phyloP scores from a whole-genome alignment of 2,797 vertebrate genomes.

The Sebastes umbrosus region DNA sequence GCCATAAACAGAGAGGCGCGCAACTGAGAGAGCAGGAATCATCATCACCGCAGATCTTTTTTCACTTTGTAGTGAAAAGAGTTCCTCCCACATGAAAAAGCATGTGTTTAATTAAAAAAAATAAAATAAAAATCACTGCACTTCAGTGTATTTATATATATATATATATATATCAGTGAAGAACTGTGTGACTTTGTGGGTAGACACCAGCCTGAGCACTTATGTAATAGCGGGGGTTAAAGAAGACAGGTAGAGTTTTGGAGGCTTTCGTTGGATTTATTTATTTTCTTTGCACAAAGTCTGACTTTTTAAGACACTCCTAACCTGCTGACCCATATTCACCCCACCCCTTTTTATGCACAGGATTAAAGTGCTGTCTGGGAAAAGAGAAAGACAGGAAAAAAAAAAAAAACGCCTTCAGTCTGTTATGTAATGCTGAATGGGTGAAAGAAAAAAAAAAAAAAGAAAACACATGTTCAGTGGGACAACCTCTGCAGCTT shows the following conservation, averaged over 20 bases:
- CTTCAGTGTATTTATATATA: slow-evolving; percentile 10
- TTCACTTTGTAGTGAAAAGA: slow-evolving; percentile 13
- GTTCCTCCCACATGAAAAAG: background rate
- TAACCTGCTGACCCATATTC: slow-evolving; percentile 87
- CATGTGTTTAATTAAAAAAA: background rate
- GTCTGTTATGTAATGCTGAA: slow-evolving; percentile 86
- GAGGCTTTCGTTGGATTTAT: slow-evolving; percentile 70
- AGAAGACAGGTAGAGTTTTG: slow-evolving; percentile 74
- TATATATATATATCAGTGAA: background rate
- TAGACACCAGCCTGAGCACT: slow-evolving; percentile 73
- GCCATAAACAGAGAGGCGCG: slow-evolving; percentile 91
- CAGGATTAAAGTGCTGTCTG: slow-evolving; percentile 81
- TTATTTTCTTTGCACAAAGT: slow-evolving; percentile 59
- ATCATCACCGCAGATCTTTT: slow-evolving; percentile 42
- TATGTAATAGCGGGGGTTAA: slow-evolving; percentile 80
- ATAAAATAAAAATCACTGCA: background rate
- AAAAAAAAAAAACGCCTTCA: slow-evolving; percentile 77
- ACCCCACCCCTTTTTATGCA: slow-evolving; percentile 74
- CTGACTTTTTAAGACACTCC: slow-evolving; percentile 82
- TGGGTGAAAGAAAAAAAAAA: slow-evolving; percentile 61
- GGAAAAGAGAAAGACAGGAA: slow-evolving; percentile 76
- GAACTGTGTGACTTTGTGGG: slow-evolving; percentile 69
- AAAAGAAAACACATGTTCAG: slow-evolving; percentile 56
- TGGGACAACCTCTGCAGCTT: slow-evolving; percentile 65
- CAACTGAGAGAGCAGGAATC: slow-evolving; percentile 70